Evolutionary conservation across 2,888 invertebrate genomes (phyloP).

Genomic region (Drosophila longiperda): DNA sequence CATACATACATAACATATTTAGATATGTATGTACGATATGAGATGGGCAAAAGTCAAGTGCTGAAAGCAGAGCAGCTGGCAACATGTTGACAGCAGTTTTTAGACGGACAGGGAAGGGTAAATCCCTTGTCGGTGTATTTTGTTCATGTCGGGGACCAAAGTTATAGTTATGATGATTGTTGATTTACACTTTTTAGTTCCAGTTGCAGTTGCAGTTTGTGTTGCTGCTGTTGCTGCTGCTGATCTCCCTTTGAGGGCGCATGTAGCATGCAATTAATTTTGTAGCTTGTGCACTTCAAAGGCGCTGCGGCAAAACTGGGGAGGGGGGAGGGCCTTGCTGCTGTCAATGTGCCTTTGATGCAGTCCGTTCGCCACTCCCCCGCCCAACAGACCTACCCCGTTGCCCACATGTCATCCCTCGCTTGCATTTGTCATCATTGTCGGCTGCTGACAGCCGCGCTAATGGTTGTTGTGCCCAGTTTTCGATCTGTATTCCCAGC

Average conservation of each 20-base stretch:
- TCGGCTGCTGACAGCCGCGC: conserved; percentile 58
- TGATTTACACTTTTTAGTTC: conserved; percentile 74
- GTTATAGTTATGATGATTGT: conserved; percentile 79
- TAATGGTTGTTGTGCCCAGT: conserved; percentile 51
- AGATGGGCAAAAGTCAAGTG: conserved; percentile 66
- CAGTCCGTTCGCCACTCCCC: conserved; percentile 17
- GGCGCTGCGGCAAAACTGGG: conserved; percentile 44
- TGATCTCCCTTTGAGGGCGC: conserved; percentile 57
- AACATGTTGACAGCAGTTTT: conserved; percentile 63
- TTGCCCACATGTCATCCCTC: conserved; percentile 8
- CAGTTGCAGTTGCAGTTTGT: conserved; percentile 28
- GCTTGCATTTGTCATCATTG: conserved; percentile 37
- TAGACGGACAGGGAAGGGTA: conserved; percentile 2
- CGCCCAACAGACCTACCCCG: not conserved
- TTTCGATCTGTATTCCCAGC: conserved; percentile 62
- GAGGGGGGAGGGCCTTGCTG: not conserved
- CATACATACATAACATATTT: conserved; percentile 12
- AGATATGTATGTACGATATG: conserved; percentile 46
- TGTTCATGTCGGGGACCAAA: conserved; percentile 33
- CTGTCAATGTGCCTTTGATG: conserved; percentile 75
- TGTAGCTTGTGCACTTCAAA: conserved; percentile 67
- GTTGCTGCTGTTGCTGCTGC: conserved; percentile 5
- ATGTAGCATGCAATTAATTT: conserved; percentile 74
- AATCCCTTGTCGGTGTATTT: conserved; percentile 14
- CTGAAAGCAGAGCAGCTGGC: conserved; percentile 55